A percentile compares a stretch with the other conserved stretches of the same genome.
Conservation (phyloP, 2,888 invertebrate species). For the Rhagonycha lutea region DNA sequence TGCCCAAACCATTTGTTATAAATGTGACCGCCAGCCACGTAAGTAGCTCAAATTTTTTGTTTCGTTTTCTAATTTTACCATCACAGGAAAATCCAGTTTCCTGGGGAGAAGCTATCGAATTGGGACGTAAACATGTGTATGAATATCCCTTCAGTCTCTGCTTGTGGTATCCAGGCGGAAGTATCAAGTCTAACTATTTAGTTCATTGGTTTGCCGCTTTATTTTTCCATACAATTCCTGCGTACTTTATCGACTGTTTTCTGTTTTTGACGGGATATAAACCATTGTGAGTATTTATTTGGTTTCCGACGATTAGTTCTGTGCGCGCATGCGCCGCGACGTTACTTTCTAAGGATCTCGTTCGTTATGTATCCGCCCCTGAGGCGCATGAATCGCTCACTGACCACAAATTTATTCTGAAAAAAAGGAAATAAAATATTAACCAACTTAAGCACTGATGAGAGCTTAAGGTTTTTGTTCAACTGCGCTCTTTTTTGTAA, state of each 20-base stretch:
- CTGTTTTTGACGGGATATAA: conserved; percentile 70
- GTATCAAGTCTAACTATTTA: conserved; percentile 68
- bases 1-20: conserved; percentile 43
- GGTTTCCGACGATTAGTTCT: neutral
- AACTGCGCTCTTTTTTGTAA: no score
- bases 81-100: conserved; percentile 72
- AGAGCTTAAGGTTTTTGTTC: no score
- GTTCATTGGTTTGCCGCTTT: conserved; percentile 69
- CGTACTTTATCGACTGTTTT: conserved; percentile 74
- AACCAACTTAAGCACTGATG: no score
- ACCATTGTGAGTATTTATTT: conserved; percentile 70
- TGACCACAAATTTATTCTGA: no score
- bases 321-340: no score
- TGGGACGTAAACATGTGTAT: conserved; percentile 63
- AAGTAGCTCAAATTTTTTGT: conserved; percentile 23
- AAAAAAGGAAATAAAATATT: no score
- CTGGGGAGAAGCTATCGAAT: conserved; percentile 82
- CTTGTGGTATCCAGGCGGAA: conserved; percentile 80
- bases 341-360: no score
- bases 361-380: no score
- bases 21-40: conserved; percentile 47
- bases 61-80: neutral
- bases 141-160: conserved; percentile 77
- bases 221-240: conserved; percentile 77
- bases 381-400: no score